These are phyloP conservation scores for Chloroceryle amazona DNA, from an alignment of 2,797 vertebrate genomes.

Conservation along the genomic window DNA sequence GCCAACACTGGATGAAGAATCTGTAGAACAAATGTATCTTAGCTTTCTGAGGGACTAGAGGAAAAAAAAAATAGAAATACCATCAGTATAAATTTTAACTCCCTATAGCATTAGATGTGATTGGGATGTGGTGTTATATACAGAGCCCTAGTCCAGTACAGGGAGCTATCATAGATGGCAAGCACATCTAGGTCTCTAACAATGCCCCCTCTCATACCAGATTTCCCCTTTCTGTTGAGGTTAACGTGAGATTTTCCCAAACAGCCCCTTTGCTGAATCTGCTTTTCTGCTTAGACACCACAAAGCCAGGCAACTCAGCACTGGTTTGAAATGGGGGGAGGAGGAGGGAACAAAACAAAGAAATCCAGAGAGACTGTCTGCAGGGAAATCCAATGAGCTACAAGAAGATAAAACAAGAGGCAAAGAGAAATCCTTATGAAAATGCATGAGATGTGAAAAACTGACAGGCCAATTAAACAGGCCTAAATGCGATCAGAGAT, in stretches of 20 bases:
- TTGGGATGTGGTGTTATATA: not conserved
- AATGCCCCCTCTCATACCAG: not conserved
- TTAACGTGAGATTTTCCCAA: not conserved
- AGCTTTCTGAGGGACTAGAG: not conserved
- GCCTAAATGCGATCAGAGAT: slow-evolving; percentile 22
- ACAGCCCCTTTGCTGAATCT: not conserved
- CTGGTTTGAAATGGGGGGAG: not conserved
- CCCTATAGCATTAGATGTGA: not conserved
- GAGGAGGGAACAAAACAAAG: not conserved
- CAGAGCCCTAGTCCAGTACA: not conserved
- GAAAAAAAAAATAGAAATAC: not conserved
- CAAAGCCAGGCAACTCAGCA: not conserved
- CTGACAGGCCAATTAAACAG: slow-evolving; percentile 47
- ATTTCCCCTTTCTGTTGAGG: not conserved
- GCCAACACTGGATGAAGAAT: not conserved
- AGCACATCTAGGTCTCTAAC: accelerated
- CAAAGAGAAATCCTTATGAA: slow-evolving; percentile 57
- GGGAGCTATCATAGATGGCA: not conserved
- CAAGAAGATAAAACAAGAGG: not conserved
- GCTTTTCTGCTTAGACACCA: not conserved
- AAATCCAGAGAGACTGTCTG: not conserved
- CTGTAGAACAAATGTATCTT: not conserved
- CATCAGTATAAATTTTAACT: not conserved
- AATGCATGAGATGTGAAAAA: slow-evolving; percentile 62
- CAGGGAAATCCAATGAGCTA: slow-evolving; percentile 17